Base-by-base conservation (phyloP, 2,113 vertebrate species). In the Strix uralensis region DNA sequence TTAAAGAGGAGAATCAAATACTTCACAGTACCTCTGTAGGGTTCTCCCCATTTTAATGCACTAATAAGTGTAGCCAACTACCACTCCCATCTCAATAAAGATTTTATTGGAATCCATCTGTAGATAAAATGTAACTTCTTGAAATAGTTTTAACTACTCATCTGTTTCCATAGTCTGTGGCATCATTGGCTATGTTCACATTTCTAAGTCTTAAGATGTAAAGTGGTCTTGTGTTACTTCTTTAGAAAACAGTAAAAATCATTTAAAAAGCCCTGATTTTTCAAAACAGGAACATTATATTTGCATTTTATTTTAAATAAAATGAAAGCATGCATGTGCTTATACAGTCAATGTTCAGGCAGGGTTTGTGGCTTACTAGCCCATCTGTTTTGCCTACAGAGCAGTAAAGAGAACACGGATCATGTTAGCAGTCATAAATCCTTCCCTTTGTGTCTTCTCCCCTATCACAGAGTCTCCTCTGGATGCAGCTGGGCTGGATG, bases 401-500 rank as follows among this genome's bases (percentile, higher is more conserved):
- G 34, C 23, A 84, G 86, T 66, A 54, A 32, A 72, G 63, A 85
- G 83, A 72, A 11, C 3, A 7, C 0, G 0, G 44, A 15, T 54
- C 7, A 3, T 9, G 11, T 65, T 62, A 47, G 40, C 25, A 18
- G 11, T n/a, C 29, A 4, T 18, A 71, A 80, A 46, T 52, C 58
- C 49, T 63, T 11, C 54, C 63, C 10, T 74, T 57, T 3, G 0
- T 44, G 3, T 11, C 26, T 47, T 77, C 16, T 73, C 15, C 16
- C 23, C 12, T 5, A 0, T 18, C 7, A 0, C 57, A 47, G 20
- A 1, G 38, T n/a, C 4, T 59, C 8, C 11, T 6, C 30, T 55
- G 63, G 30, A 22, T 42, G 40, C 17, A 40, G 62, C n/a, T 63
- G 25, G 44, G 44, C 30, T 55, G 63, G 30, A 25, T 38, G 40